These are phyloP conservation scores for Tipula lateralis DNA, from an alignment of 2,888 invertebrate species.

Conservation along the genomic window DNA sequence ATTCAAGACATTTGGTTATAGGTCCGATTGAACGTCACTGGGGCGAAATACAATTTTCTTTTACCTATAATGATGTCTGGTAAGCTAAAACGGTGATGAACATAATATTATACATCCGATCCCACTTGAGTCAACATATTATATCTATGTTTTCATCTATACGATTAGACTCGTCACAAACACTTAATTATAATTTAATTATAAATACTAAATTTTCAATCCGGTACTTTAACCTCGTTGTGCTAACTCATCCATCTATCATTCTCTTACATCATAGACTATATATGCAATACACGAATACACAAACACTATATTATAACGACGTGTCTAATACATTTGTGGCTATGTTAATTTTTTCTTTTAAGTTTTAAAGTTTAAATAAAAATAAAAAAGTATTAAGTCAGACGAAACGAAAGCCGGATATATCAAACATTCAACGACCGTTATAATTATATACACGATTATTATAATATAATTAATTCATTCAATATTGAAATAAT, in stretches of 20 bases:
- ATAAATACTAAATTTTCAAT: too few relatives aligned
- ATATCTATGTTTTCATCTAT: too few relatives aligned
- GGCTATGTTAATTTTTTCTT: neutral
- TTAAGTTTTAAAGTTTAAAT: neutral
- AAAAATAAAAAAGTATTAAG: neutral
- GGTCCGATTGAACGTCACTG: too few relatives aligned
- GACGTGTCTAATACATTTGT: neutral
- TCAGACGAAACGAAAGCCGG: neutral
- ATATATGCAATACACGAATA: neutral
- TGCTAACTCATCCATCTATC: neutral
- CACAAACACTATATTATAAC: neutral
- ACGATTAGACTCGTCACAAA: too few relatives aligned
- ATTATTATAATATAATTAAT: neutral
- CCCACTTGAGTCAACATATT: too few relatives aligned
- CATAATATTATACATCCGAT: too few relatives aligned
- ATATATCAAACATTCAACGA: conserved; percentile 9
- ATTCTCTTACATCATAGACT: neutral
- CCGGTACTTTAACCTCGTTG: neutral
- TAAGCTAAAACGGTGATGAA: too few relatives aligned
- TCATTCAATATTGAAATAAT: neutral
- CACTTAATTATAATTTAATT: too few relatives aligned
- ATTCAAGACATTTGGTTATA: too few relatives aligned
- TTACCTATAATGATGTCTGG: too few relatives aligned
- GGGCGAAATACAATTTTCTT: too few relatives aligned
- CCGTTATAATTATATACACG: conserved; percentile 1